Evolutionary conservation across 2,113 vertebrate genomes (phyloP), one percentile per base, ranked within the genome.

Genomic region (Ardeotis arabs): DNA sequence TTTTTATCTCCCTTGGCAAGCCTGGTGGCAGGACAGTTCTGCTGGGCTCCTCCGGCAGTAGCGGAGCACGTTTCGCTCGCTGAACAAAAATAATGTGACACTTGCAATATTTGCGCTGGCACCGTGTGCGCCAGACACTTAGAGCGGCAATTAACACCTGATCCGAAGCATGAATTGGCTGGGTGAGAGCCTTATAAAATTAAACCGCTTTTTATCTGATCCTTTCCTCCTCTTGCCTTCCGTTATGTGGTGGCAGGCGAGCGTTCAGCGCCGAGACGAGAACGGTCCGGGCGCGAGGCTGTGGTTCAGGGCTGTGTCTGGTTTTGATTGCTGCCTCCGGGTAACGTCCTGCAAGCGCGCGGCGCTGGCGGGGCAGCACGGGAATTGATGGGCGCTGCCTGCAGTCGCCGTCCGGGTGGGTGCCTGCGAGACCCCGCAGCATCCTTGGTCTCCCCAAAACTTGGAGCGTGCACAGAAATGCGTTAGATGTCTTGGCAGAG

Each of bases 131-230:
- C 59, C 53, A 24, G 29, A 27, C 47, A 21, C 79, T 33, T 45
- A 14, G 79, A 70, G 63, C 89, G 69, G 87, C 95, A 76, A 91
- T 96, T 93, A 96, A 76, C 64, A 45, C 91, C 93, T 62, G 92
- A 60, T 84, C 44, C 70, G 23, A 84, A 70, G 82, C 31, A 53
- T n/a, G 60, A 50, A 68, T 69, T 81, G 25, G 93, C 88, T 45
- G 64, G 28, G 56, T 4, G 49, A 81, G 63, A 2, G 72, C 62
- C 77, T 89, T 66, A 39, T 58, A 68, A 79, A 94, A 67, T 44
- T 21, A 78, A 89, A 74, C 47, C 45, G 10, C 37, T 87, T 67
- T 80, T 92, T 74, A 73, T 84, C 89, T 76, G 67, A 87, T 67
- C 49, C 29, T 80, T 59, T 33, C 74, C 31, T 56, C 44, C 35